A percentile compares a stretch with the other conserved stretches of the same genome.
phyloP scores from a whole-genome alignment of 2,797 vertebrate species.

The Epinephelus awoara region DNA sequence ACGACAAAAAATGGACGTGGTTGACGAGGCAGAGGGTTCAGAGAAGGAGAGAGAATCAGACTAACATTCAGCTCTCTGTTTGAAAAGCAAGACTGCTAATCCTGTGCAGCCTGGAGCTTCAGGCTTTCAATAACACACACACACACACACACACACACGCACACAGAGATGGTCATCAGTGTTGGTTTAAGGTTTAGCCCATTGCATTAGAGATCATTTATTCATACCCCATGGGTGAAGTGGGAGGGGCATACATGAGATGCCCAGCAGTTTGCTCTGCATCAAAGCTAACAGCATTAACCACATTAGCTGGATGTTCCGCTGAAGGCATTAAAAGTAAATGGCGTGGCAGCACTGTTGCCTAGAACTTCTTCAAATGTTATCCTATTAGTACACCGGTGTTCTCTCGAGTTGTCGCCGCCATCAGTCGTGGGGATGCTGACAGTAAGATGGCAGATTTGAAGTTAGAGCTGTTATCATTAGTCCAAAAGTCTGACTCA shows the following conservation, averaged over 20 bases:
- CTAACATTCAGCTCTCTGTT: slow-evolving; percentile 23
- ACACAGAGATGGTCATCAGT: slow-evolving; percentile 35
- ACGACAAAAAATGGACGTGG: too few species aligned
- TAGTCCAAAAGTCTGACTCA: slow-evolving; percentile 67
- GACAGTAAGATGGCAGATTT: slow-evolving; percentile 44
- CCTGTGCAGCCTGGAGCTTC: slow-evolving; percentile 61
- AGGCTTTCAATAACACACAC: slow-evolving; percentile 9
- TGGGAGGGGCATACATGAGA: slow-evolving; percentile 32
- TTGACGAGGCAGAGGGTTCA: slow-evolving; percentile 35
- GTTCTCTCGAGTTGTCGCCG: not conserved
- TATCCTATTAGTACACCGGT: not conserved
- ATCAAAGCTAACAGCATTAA: slow-evolving; percentile 49
- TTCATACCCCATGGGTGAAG: slow-evolving; percentile 60
- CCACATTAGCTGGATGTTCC: slow-evolving; percentile 42
- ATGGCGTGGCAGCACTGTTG: slow-evolving; percentile 13
- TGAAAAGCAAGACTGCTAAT: slow-evolving; percentile 60
- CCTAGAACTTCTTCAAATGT: slow-evolving; percentile 33
- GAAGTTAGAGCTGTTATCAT: slow-evolving; percentile 65
- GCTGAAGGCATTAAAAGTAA: slow-evolving; percentile 40
- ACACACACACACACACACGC: slow-evolving; percentile 23
- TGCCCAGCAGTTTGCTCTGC: slow-evolving; percentile 32
- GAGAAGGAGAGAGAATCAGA: slow-evolving; percentile 3
- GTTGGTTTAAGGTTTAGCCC: slow-evolving; percentile 54
- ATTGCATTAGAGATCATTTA: slow-evolving; percentile 75
- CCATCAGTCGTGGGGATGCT: not conserved